Evolutionary conservation across 1,140 invertebrate species (phyloP), one percentile per base, ranked within the genome.

Genomic region (Mizuhopecten yessoensis): DNA sequence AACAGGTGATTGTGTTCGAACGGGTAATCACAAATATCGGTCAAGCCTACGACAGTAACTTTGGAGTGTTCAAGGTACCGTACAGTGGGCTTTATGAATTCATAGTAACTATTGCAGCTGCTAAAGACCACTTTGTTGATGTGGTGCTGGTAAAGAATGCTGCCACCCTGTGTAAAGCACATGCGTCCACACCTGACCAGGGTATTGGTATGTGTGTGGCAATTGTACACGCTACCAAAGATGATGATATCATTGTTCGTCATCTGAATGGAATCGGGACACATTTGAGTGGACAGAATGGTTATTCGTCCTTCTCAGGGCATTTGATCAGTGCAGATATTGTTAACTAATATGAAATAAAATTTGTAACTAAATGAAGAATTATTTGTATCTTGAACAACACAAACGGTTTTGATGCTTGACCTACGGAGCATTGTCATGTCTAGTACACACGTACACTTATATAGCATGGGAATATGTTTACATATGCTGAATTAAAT

Each of bases 311-410:
- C 11, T 90, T 90, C 42, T n/a, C 36, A 0, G 89, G 89, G 33
- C 89, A 90, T 42, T 45, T 90, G 86, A 90, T 90, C 86, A 90
- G 86, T n/a, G 75, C 33, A 29, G 89, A 86, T 90, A 13, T 75
- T 7, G 29, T 17, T 13, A 75, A 75, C n/a, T 75, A n/a, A 75
- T 75, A 75, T n/a, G 5, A 1, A 75, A 75, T 75, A 75, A 75
- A 75, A 75, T 45, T 1, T 45, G 9, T 45, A 15, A 45, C 5
- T 39, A 7, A 39, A 39, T 39, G 36, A 39, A 13, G 36, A 39
- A 7, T 39, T 39, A 5, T 5, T 39, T 39, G 13, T n/a, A n/a
- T n/a, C n/a, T n/a, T n/a, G n/a, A n/a, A n/a, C n/a, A n/a, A n/a
- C n/a, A n/a, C n/a, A n/a, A n/a, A n/a, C n/a, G n/a, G n/a, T n/a